These are phyloP conservation scores for Drosophila parvula DNA, from an alignment of 1,140 invertebrate species.

Conservation along the genomic window DNA sequence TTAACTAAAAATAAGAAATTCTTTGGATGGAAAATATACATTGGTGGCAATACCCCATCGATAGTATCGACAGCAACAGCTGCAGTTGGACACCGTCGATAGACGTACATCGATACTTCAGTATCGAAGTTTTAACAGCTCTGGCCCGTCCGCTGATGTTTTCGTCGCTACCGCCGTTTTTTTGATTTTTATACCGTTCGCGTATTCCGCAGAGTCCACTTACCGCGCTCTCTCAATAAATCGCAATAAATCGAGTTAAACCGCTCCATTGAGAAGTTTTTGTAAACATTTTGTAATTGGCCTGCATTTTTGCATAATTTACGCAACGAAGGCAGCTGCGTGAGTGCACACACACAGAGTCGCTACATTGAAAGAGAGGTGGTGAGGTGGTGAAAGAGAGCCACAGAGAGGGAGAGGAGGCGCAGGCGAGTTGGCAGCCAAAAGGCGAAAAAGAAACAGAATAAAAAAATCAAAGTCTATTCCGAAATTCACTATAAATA, in stretches of 20 bases:
- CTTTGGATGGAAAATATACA: too few species aligned
- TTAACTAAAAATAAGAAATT: too few species aligned
- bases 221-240: slow-evolving; percentile 12
- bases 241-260: background rate
- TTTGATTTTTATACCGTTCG: slow-evolving; percentile 41
- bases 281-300: slow-evolving; percentile 31
- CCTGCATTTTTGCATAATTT: slow-evolving; percentile 65
- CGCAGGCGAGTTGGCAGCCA: slow-evolving; percentile 60
- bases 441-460: slow-evolving; percentile 65
- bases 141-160: slow-evolving; percentile 25
- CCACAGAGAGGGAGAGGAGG: slow-evolving; percentile 20
- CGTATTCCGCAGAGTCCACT: slow-evolving; percentile 26
- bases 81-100: too few species aligned
- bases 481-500: slow-evolving; percentile 68
- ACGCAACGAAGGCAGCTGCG: slow-evolving; percentile 67
- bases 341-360: slow-evolving; percentile 26
- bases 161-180: slow-evolving; percentile 32
- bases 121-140: too few species aligned
- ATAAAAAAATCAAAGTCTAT: slow-evolving; percentile 75
- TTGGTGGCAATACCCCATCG: too few species aligned
- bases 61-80: too few species aligned
- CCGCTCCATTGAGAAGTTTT: slow-evolving; percentile 13
- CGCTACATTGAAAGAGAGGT: slow-evolving; percentile 13
- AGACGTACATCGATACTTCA: too few species aligned
- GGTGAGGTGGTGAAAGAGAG: slow-evolving; percentile 20